Conservation (phyloP, 1,140 invertebrate genomes). For the Adelges cooleyi region DNA sequence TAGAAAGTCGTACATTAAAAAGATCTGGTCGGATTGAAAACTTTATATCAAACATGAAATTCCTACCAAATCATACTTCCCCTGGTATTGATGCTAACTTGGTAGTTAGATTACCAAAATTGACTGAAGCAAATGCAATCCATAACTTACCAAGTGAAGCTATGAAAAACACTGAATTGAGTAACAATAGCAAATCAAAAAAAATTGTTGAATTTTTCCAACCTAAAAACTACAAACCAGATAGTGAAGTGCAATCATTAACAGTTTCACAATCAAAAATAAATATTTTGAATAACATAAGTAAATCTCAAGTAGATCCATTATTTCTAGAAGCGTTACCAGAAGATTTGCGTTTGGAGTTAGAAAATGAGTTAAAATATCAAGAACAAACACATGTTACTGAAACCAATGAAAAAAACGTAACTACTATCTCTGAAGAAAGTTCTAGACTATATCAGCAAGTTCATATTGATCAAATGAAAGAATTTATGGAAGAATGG, state of each 20-base stretch:
- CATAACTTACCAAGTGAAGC: too few relatives aligned
- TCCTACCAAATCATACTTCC: not conserved
- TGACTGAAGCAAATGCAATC: not conserved
- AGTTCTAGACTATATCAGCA: slow-evolving; percentile 30
- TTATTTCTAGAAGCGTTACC: slow-evolving; percentile 48
- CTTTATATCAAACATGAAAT: slow-evolving; percentile 22
- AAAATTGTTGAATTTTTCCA: not conserved
- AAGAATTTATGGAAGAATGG: slow-evolving; percentile 42
- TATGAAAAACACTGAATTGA: too few relatives aligned
- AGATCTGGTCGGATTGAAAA: not conserved
- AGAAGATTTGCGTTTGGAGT: slow-evolving; percentile 48
- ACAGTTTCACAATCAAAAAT: not conserved
- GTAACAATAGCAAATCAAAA: not conserved
- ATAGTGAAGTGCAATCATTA: not conserved
- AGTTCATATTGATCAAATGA: slow-evolving; percentile 37
- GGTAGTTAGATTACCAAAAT: not conserved
- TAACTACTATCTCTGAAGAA: slow-evolving; percentile 29
- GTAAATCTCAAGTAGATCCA: slow-evolving; percentile 41
- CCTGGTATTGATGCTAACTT: not conserved
- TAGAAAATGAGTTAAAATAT: slow-evolving; percentile 45
- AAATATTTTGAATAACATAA: not conserved
- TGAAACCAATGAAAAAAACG: not conserved
- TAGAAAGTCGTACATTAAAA: slow-evolving; percentile 2
- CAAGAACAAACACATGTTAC: not conserved
- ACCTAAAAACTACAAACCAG: not conserved